Percentiles rank a stretch among this genome's conserved stretches.
phyloP scores from a whole-genome alignment of 2,113 vertebrate species.

The Chloropsis hardwickii region DNA sequence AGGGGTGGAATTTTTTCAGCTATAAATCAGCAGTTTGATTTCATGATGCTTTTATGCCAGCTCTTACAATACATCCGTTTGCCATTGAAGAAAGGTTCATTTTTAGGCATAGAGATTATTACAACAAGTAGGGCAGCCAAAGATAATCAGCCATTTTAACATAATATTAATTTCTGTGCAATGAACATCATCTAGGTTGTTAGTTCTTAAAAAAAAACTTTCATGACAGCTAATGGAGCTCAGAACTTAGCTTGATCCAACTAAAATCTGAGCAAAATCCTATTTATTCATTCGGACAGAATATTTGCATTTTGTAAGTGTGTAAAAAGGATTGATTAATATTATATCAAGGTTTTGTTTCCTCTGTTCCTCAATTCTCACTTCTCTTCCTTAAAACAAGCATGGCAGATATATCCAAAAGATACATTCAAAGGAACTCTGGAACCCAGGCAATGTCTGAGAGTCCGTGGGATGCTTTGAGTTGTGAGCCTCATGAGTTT shows the following conservation, averaged over 20 bases:
- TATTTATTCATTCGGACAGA: not conserved
- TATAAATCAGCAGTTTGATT: not conserved
- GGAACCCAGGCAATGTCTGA: not conserved
- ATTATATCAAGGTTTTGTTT: not conserved
- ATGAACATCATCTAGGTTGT: not conserved
- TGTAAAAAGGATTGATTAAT: not conserved
- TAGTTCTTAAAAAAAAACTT: not conserved
- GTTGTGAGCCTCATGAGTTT: not conserved
- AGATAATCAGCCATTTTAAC: not conserved
- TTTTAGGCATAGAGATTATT: not conserved
- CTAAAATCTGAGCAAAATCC: not conserved
- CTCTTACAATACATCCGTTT: not conserved
- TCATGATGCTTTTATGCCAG: not conserved
- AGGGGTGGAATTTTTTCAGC: not conserved
- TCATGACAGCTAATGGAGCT: not conserved
- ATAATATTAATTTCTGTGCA: not conserved
- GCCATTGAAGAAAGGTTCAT: not conserved
- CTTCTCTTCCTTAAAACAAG: not conserved
- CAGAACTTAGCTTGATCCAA: not conserved
- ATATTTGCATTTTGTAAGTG: not conserved
- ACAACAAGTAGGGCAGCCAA: not conserved
- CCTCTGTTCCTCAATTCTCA: not conserved
- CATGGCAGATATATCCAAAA: not conserved
- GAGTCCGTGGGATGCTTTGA: accelerated
- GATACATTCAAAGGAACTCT: not conserved